Base-by-base conservation (phyloP, 1,140 invertebrate species). In the Atta cephalotes region DNA sequence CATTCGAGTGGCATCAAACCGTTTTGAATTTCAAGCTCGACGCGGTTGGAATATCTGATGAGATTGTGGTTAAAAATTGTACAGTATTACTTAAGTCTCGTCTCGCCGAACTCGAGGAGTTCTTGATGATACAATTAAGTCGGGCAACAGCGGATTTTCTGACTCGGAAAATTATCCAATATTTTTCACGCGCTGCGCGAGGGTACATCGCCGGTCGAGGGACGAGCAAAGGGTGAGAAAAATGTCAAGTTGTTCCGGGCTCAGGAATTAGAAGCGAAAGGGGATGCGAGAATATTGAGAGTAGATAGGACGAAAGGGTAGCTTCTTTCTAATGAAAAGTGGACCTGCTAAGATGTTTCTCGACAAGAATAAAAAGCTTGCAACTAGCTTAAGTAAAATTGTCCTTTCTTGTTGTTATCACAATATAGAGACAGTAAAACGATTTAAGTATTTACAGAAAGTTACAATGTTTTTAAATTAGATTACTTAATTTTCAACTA, bases 121-220 rank as follows among this genome's bases (percentile, higher is more conserved):
- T 93, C 92, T 92, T 95, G 95, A 95, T 95, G 94, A 95, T 95
- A 95, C 95, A 95, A 95, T 95, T 95, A 95, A 95, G 94, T 91
- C 90, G 79, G 88, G 85, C 86, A 93, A 92, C 91, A 91, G 91
- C 90, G 90, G 92, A 93, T 95, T 94, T 94, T 94, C 92, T 91
- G 93, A 92, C 91, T 93, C 91, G 93, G 92, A 95, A 95, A 95
- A 95, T 95, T 95, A 93, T 95, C 93, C 93, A 91, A 93, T 93
- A 95, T 95, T 95, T 95, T 95, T 95, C 94, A 94, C 89, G 91
- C 87, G 66, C 49, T 86, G 63, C 31, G 76, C 74, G 72, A 91
- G 92, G 92, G 92, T 90, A 90, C 91, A 89, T 93, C 92, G 87
- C 63, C 60, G 63, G 60, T 28, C 66, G 79, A 87, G 89, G 72